Conservation (phyloP, 2,113 vertebrate species). For the Hydrolagus affinis region DNA sequence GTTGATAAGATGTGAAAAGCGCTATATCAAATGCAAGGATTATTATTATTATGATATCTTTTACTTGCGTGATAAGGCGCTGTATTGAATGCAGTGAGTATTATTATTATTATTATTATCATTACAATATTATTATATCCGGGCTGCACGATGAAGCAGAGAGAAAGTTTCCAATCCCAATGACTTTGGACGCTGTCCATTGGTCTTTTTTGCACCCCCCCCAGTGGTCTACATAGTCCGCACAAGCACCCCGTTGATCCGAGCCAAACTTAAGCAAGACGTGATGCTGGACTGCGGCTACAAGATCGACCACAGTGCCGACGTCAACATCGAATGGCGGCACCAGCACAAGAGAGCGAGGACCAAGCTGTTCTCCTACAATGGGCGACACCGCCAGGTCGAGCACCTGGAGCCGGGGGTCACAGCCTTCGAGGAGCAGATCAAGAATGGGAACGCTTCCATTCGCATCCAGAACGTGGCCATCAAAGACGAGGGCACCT, state of each 20-base stretch:
- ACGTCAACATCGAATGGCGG: conserved; percentile 46
- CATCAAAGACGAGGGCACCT: conserved; percentile 47
- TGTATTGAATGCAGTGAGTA: too few relatives aligned
- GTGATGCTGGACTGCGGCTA: conserved; percentile 56
- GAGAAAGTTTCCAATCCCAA: too few relatives aligned
- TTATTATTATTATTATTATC: too few relatives aligned
- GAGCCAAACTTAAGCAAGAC: conserved; percentile 39
- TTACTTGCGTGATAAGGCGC: too few relatives aligned
- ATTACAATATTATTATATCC: too few relatives aligned
- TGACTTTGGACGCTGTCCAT: not conserved
- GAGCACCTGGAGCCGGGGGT: conserved; percentile 33
- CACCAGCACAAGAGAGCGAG: conserved; percentile 41
- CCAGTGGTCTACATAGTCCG: conserved; percentile 44
- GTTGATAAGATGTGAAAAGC: too few relatives aligned
- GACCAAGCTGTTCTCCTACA: conserved; percentile 42
- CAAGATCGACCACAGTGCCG: conserved; percentile 47
- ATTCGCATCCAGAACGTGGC: conserved; percentile 41
- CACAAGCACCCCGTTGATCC: conserved; percentile 46
- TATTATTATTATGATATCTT: too few relatives aligned
- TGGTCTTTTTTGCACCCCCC: not conserved
- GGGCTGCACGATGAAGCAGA: too few relatives aligned
- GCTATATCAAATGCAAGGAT: too few relatives aligned
- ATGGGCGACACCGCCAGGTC: conserved; percentile 35
- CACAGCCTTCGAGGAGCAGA: conserved; percentile 38
- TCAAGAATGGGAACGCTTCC: conserved; percentile 50